These are phyloP conservation scores for Oenanthe oenanthe DNA, from an alignment of 2,113 vertebrate genomes.

Conservation along the genomic window DNA sequence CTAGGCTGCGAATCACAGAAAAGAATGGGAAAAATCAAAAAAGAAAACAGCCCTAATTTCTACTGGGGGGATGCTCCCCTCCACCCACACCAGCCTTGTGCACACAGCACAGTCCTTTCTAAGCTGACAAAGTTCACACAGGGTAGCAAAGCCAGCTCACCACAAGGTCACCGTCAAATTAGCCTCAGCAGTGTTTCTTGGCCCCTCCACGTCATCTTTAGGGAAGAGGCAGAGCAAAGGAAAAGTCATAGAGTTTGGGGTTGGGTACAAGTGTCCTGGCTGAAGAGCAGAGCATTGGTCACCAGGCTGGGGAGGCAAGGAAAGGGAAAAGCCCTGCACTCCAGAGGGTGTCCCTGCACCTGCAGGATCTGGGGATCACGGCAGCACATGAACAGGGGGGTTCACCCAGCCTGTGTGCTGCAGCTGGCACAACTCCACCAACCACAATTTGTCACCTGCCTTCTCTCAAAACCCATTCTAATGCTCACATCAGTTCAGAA, in stretches of 20 bases:
- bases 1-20: not conserved
- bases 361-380: fast-evolving
- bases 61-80: not conserved
- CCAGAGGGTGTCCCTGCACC: fast-evolving
- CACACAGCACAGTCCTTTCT: not conserved
- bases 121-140: not conserved
- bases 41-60: not conserved
- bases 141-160: not conserved
- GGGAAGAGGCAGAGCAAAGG: not conserved
- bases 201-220: fast-evolving
- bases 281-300: fast-evolving
- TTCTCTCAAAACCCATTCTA: not conserved
- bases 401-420: not conserved
- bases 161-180: not conserved
- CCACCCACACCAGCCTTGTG: not conserved
- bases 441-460: not conserved
- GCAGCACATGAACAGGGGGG: not conserved
- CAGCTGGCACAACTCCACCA: not conserved
- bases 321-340: not conserved
- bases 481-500: not conserved
- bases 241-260: fast-evolving
- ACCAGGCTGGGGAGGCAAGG: not conserved
- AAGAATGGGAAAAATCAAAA: conserved; percentile 47
- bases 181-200: not conserved
- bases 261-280: not conserved